phyloP scores from a whole-genome alignment of 1,140 invertebrate genomes.

The Bombus superbus region DNA sequence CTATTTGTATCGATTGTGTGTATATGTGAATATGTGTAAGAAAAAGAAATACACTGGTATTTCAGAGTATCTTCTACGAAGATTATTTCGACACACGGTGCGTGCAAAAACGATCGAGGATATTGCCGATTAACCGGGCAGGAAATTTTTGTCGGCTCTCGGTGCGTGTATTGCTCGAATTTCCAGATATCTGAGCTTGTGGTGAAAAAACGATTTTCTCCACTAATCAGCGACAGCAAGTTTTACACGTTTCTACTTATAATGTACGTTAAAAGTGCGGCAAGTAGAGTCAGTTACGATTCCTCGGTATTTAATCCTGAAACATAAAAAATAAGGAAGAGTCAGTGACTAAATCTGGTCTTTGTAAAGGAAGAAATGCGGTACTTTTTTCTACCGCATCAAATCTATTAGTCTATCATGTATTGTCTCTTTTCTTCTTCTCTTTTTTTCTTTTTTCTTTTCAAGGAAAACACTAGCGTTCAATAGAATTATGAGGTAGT shows the following conservation, averaged over 20 bases:
- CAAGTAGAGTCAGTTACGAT: slow-evolving; percentile 69
- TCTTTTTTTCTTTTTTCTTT: not conserved
- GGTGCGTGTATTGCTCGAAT: slow-evolving; percentile 5
- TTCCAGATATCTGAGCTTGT: not conserved
- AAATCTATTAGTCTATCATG: not conserved
- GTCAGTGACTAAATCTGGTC: not conserved
- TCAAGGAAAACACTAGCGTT: not conserved
- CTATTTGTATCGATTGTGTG: slow-evolving; percentile 5
- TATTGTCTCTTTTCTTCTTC: not conserved
- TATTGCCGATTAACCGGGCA: not conserved
- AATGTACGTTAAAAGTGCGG: slow-evolving; percentile 65
- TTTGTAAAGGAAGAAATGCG: too few relatives aligned
- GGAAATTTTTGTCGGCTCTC: not conserved
- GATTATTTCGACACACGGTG: not conserved
- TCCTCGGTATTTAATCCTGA: slow-evolving; percentile 66
- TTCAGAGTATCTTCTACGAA: not conserved
- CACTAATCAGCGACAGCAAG: not conserved
- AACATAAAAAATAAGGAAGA: slow-evolving; percentile 42
- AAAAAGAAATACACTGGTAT: slow-evolving; percentile 21
- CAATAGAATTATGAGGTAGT: not conserved
- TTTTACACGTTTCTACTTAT: slow-evolving; percentile 37
- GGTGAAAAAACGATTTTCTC: not conserved
- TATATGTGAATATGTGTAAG: not conserved
- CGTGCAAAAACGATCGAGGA: not conserved
- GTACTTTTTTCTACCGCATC: not conserved